phyloP scores from a whole-genome alignment of 2,797 vertebrate species.

The Mormyrus hasselquistii region DNA sequence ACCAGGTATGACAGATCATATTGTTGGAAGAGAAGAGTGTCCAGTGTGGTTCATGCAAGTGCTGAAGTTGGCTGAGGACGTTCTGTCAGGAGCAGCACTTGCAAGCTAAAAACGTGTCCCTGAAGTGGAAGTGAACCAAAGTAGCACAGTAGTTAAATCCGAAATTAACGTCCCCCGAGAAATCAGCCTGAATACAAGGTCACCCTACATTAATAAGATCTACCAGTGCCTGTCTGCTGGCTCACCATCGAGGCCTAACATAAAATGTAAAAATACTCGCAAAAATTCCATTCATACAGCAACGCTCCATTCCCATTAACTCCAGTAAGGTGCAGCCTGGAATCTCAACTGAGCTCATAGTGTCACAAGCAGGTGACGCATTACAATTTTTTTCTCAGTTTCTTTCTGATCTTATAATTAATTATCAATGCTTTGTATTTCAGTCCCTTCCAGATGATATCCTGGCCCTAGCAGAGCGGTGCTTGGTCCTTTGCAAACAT shows the following conservation, averaged over 20 bases:
- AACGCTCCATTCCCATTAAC: background rate
- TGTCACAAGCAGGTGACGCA: background rate
- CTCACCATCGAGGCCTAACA: background rate
- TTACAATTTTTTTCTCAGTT: background rate
- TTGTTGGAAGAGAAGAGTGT: background rate
- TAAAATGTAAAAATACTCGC: background rate
- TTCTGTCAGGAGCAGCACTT: background rate
- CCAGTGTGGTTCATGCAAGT: background rate
- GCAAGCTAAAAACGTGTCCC: background rate
- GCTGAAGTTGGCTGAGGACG: background rate
- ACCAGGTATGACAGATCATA: background rate
- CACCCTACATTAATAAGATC: background rate
- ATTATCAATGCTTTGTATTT: background rate
- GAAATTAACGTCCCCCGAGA: background rate
- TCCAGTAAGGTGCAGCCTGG: background rate
- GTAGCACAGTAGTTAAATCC: background rate
- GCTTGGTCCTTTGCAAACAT: background rate
- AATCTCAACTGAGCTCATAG: background rate
- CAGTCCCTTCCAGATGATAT: background rate
- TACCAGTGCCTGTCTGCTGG: background rate
- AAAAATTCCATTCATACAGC: background rate
- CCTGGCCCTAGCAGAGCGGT: background rate
- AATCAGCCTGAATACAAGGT: background rate
- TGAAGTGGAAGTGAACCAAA: background rate
- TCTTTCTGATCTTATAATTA: too few species aligned